Base-by-base conservation (phyloP, 2,888 invertebrate genomes). In the Polia nebulosa region DNA sequence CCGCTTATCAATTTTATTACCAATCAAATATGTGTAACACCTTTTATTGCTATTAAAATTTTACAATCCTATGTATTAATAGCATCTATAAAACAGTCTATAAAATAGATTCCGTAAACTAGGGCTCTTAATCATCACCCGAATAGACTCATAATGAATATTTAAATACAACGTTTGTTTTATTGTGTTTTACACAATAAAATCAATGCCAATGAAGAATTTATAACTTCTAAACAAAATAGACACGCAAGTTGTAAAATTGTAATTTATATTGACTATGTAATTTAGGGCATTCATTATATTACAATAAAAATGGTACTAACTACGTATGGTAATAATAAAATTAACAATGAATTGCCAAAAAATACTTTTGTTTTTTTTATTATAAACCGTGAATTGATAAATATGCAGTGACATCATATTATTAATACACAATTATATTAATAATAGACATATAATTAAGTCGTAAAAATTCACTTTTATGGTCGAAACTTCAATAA, bases 381-480 rank as follows among this genome's bases (percentile, higher is more conserved):
- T 51, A 44, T 49, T 39, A 11, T 34, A 27, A 57, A 3, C 15
- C 15, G 52, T 22, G 17, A 71, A 59, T 29, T 5, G 22, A 61
- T 58, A 51, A 75, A 49, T 32, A 58, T 20, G 41, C 36, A 47
- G n/a, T 60, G 9, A 57, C 8, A 49, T 29, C 32, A 20, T 49
- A 2, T 9, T 27, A 55, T 34, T 55, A 36, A 36, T 17, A 49
- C n/a, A n/a, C 58, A 29, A 63, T 58, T 29, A 45, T 62, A 45
- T 62, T 63, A 51, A 55, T 65, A 59, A 62, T 29, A 39, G 51
- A 45, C 34, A 49, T 25, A 51, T 61, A 55, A 72, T 76, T 55
- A 72, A 53, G 72, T 67, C 59, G 61, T 80, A 52, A 59, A 73
- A 72, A 62, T 9, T 49, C 41, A 17, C 29, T 59, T 66, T 60